These are phyloP conservation scores for Xylota sylvarum DNA, from an alignment of 2,888 invertebrate genomes.

Conservation along the genomic window DNA sequence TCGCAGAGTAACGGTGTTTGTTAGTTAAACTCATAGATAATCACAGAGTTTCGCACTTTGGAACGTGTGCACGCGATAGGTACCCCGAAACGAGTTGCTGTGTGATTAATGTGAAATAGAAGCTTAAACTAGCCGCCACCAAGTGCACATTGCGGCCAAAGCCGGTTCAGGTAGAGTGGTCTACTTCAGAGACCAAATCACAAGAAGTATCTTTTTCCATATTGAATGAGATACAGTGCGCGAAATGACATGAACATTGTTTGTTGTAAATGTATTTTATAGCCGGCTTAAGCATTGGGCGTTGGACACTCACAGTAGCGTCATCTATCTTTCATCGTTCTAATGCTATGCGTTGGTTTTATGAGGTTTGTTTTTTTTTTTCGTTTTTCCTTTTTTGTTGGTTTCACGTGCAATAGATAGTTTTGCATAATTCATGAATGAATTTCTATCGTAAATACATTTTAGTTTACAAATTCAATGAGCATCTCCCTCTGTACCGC, in stretches of 20 bases:
- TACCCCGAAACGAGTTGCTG: conserved; percentile 44
- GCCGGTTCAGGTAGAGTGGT: conserved; percentile 48
- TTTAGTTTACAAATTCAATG: conserved; percentile 26
- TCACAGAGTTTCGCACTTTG: conserved; percentile 57
- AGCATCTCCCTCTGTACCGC: conserved; percentile 1
- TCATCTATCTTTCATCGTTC: conserved; percentile 16
- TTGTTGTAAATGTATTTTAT: conserved; percentile 23
- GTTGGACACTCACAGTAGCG: conserved; percentile 28
- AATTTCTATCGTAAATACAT: conserved; percentile 29
- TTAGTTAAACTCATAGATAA: conserved; percentile 55
- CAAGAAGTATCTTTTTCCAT: neutral
- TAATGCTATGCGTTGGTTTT: neutral
- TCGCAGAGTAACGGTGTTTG: conserved; percentile 60
- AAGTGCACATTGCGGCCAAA: conserved; percentile 55
- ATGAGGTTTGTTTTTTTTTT: neutral
- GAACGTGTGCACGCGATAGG: conserved; percentile 58
- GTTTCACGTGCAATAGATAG: conserved; percentile 39
- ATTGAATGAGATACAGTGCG: conserved; percentile 16
- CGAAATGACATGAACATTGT: conserved; percentile 21
- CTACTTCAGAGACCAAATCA: conserved; percentile 26
- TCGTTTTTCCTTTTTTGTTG: conserved; percentile 1
- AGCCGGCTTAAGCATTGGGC: conserved; percentile 7
- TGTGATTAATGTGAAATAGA: conserved; percentile 66
- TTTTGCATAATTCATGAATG: conserved; percentile 69
- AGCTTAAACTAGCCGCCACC: conserved; percentile 50